Evolutionary conservation across 2,797 vertebrate genomes (phyloP), one percentile per base, ranked within the genome.

Genomic region (Staurois parvus): DNA sequence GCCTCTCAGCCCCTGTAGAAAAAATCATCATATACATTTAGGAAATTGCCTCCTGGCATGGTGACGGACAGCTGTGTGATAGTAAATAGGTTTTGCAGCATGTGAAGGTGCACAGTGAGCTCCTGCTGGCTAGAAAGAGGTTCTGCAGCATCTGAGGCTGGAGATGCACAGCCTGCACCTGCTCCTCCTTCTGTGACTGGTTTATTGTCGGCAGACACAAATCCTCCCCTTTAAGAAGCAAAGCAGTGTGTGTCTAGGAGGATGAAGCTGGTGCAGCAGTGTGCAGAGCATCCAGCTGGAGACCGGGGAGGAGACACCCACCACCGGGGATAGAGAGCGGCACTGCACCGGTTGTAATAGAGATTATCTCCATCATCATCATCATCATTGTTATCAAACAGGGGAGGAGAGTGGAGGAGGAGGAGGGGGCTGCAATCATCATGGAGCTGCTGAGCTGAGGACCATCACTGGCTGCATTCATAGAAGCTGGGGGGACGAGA

Each of bases 171-270:
- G 64, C 26, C 64, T 62, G 15, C 67, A 62, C 77, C 69, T 70
- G 52, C 52, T 6, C 45, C 59, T 24, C 26, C 66, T 29, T 30
- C 79, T 37, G 29, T 19, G n/a, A 9, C 45, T 72, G 79, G 32
- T 62, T 32, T 78, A 48, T 68, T 34, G 80, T 89, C 88, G 85
- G 87, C 84, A 40, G 86, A 85, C 87, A 83, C 85, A 85, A 87
- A 85, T 79, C 64, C 69, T 85, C 72, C 73, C 86, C 85, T 89
- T 85, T 86, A 88, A 89, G 21, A 72, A 69, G 40, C 45, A 52
- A 48, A 69, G 66, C 45, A 52, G 48, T 28, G 15, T 19, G 75
- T 42, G 29, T 34, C 70, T 66, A 56, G 30, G 52, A 34, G 70
- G 30, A 34, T 37, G 48, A n/a, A 24, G 30, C 68, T 42, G 30